Evolutionary conservation across 2,797 vertebrate genomes (phyloP).

Genomic region (Tolypeutes matacus): DNA sequence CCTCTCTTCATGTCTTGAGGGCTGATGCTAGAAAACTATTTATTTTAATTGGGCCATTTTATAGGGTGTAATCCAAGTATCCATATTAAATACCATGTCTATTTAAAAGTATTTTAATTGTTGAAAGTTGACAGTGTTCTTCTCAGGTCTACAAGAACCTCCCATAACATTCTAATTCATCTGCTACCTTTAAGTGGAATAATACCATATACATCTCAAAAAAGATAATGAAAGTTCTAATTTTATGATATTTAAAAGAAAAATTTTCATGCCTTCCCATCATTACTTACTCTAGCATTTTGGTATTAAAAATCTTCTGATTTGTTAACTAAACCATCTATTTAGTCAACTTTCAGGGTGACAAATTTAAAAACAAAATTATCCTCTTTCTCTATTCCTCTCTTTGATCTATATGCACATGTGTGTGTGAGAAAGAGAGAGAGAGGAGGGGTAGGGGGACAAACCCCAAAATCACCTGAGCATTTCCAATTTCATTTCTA

Average conservation of each 20-base stretch:
- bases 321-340: constrained; percentile 7
- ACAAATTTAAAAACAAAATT: neutral
- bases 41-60: constrained; percentile 65
- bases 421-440: neutral
- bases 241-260: constrained; percentile 35
- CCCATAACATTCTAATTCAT: neutral
- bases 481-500: constrained; percentile 49
- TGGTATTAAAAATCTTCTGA: constrained; percentile 31
- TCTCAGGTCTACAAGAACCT: neutral
- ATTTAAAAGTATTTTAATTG: constrained; percentile 62
- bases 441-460: neutral
- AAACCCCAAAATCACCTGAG: neutral
- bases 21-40: constrained; percentile 23
- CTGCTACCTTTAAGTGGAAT: neutral
- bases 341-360: neutral
- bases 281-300: neutral
- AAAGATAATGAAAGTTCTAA: neutral
- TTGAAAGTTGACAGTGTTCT: constrained; percentile 56
- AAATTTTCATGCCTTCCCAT: neutral
- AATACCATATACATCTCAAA: constrained; percentile 37
- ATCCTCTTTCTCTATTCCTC: neutral
- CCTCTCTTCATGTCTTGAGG: constrained; percentile 1
- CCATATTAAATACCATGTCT: constrained; percentile 44
- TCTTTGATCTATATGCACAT: neutral
- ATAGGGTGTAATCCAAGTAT: constrained; percentile 43